phyloP scores from a whole-genome alignment of 2,113 vertebrate genomes.

The Desmodus rotundus region DNA sequence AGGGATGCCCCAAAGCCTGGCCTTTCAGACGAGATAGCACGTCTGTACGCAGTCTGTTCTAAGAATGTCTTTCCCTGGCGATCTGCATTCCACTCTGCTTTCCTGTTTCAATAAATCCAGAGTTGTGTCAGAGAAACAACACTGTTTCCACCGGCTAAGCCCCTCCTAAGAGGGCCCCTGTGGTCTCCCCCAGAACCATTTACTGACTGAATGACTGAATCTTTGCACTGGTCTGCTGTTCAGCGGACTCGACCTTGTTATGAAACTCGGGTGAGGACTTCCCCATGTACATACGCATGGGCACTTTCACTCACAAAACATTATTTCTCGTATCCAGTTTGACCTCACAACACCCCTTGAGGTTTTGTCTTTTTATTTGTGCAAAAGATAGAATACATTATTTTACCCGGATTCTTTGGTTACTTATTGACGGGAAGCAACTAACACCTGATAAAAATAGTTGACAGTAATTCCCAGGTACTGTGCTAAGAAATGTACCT shows the following conservation, averaged over 20 bases:
- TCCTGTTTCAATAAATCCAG: neutral
- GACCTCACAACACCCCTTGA: neutral
- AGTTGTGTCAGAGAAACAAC: neutral
- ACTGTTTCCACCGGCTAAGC: neutral
- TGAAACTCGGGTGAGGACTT: neutral
- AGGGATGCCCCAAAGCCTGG: neutral
- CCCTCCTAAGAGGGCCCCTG: neutral
- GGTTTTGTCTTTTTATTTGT: neutral
- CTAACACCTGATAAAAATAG: neutral
- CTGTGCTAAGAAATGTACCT: neutral
- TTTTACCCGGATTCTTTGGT: neutral
- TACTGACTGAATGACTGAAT: neutral
- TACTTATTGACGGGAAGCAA: neutral
- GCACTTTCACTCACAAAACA: neutral
- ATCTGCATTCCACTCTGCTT: neutral
- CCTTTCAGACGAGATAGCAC: neutral
- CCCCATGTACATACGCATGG: no score
- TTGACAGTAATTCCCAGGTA: neutral
- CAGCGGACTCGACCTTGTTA: neutral
- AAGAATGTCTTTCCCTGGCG: neutral
- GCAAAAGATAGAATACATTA: neutral
- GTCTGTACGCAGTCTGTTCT: neutral
- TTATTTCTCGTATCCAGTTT: neutral
- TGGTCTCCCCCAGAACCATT: fast-evolving
- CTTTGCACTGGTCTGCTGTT: neutral